phyloP scores from a whole-genome alignment of 2,113 vertebrate genomes.

The Eublepharis macularius region DNA sequence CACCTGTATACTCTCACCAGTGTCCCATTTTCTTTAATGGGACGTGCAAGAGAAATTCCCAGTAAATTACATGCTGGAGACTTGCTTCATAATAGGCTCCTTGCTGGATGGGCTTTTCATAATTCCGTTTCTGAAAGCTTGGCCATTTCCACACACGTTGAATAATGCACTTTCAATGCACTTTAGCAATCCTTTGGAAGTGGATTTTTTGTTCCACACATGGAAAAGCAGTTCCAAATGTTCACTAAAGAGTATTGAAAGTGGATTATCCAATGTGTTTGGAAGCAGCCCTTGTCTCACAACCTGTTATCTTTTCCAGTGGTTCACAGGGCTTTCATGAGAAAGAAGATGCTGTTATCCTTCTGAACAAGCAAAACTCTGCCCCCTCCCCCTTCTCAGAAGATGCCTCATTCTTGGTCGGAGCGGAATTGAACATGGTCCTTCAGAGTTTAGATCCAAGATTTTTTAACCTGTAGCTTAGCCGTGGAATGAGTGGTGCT shows the following conservation, averaged over 20 bases:
- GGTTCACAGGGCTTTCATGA: background rate
- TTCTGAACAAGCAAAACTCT: background rate
- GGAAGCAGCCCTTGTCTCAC: too few relatives aligned
- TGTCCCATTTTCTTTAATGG: background rate
- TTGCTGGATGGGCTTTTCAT: background rate
- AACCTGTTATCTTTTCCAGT: too few relatives aligned
- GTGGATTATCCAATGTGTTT: too few relatives aligned
- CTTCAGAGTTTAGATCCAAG: background rate
- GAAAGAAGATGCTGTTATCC: background rate
- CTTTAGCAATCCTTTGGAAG: too few relatives aligned
- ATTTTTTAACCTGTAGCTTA: background rate
- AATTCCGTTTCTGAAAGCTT: constrained; percentile 5
- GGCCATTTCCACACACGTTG: background rate
- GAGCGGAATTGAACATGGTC: background rate
- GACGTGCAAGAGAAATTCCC: accelerated
- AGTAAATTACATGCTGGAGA: background rate
- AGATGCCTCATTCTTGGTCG: background rate
- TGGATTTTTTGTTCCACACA: too few relatives aligned
- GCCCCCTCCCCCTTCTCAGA: too few relatives aligned
- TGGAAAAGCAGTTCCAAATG: too few relatives aligned
- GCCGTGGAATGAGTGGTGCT: background rate
- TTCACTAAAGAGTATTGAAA: too few relatives aligned
- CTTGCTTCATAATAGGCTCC: background rate
- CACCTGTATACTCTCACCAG: background rate
- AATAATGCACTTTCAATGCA: too few relatives aligned